A percentile compares a stretch with the other conserved stretches of the same genome.
Evolutionary conservation across 2,113 vertebrate species (phyloP).

Genomic region (Pionites leucogaster): DNA sequence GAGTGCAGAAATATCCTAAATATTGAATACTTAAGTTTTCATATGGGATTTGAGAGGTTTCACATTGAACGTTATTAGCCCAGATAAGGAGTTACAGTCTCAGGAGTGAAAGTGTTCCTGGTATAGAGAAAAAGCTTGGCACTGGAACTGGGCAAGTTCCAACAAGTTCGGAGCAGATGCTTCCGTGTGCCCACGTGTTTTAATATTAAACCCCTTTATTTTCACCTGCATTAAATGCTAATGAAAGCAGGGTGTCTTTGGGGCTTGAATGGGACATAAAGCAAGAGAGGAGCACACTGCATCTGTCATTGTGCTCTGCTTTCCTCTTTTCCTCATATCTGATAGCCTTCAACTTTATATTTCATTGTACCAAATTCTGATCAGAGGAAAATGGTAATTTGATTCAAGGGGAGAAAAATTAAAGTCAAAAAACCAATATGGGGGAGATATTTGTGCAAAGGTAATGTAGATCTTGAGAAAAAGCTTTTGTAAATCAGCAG

Average conservation of each 20-base stretch:
- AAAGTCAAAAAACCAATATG: not conserved
- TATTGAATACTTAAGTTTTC: not conserved
- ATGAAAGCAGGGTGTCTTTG: slow-evolving; percentile 1
- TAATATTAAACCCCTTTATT: slow-evolving; percentile 25
- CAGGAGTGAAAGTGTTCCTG: not conserved
- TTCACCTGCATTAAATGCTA: slow-evolving; percentile 45
- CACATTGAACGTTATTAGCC: not conserved
- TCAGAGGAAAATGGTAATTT: not conserved
- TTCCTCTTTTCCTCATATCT: not conserved
- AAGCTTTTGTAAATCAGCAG: not conserved
- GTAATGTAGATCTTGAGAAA: not conserved
- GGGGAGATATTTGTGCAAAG: not conserved
- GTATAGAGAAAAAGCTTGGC: not conserved
- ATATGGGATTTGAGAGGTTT: slow-evolving; percentile 1
- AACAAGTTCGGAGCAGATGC: not conserved
- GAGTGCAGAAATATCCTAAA: not conserved
- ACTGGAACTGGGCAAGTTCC: slow-evolving; percentile 6
- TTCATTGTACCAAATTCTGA: not conserved
- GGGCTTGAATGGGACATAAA: not conserved
- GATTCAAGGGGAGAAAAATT: not conserved
- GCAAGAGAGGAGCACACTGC: accelerated
- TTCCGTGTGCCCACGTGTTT: not conserved
- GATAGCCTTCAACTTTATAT: not conserved
- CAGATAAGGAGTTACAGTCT: not conserved
- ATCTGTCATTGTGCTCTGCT: not conserved